These are phyloP conservation scores for Bombus consobrinus DNA, from an alignment of 1,140 invertebrate genomes.

Conservation along the genomic window DNA sequence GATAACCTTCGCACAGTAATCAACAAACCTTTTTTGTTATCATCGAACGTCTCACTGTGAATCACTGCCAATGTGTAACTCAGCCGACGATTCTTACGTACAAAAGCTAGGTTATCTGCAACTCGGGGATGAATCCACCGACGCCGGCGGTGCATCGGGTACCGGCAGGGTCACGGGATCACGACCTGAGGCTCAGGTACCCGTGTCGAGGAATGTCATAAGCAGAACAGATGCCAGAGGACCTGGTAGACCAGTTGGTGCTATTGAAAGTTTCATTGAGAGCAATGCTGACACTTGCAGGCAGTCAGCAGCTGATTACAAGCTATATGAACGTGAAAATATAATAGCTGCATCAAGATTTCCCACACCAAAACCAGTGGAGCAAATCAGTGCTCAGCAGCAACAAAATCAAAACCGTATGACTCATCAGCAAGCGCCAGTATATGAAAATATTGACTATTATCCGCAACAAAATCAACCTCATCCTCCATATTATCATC, in stretches of 20 bases:
- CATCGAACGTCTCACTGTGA: slow-evolving; percentile 26
- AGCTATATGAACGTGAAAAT: slow-evolving; percentile 86
- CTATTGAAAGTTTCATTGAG: slow-evolving; percentile 84
- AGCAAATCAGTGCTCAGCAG: slow-evolving; percentile 80
- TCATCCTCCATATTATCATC: slow-evolving; percentile 86
- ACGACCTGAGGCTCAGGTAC: slow-evolving; percentile 79
- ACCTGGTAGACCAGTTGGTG: slow-evolving; percentile 75
- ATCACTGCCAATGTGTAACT: slow-evolving; percentile 80
- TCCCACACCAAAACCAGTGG: slow-evolving; percentile 89
- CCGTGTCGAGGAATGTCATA: slow-evolving; percentile 67
- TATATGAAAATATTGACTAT: slow-evolving; percentile 93
- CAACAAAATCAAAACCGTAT: slow-evolving; percentile 62
- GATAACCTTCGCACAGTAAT: neutral
- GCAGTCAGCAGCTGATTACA: slow-evolving; percentile 82
- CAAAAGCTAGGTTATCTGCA: slow-evolving; percentile 81
- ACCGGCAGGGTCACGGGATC: slow-evolving; percentile 68
- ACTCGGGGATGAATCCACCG: slow-evolving; percentile 75
- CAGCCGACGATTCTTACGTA: slow-evolving; percentile 78
- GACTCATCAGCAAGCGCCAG: slow-evolving; percentile 83
- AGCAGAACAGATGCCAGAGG: slow-evolving; percentile 57
- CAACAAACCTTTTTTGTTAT: slow-evolving; percentile 2
- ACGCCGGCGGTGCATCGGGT: slow-evolving; percentile 47
- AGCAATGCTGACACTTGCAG: slow-evolving; percentile 70
- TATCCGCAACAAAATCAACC: slow-evolving; percentile 83
- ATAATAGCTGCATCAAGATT: slow-evolving; percentile 90